Evolutionary conservation across 2,888 invertebrate species (phyloP), one percentile per base, ranked within the genome.

Genomic region (Drosophila atripex): DNA sequence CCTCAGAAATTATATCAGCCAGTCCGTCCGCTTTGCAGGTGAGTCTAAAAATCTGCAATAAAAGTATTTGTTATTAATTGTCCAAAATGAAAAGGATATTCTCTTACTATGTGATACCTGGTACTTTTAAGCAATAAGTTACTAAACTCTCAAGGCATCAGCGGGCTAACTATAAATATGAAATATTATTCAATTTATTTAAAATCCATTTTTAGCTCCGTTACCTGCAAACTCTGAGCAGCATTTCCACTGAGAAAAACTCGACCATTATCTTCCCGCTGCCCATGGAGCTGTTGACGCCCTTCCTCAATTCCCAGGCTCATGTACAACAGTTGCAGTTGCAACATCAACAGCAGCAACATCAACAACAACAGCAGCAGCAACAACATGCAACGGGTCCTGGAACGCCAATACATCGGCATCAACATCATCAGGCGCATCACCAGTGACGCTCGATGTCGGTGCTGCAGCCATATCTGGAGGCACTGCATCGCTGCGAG

Each of bases 231-330:
- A 98, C 98, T 0, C 92, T 98, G 60, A 97, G 94, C 92, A 95
- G 96, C 59, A 97, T 98, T 91, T 97, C 98, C 1, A 96, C 97
- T 0, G 98, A 98, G 92, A 98, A 97, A 92, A 98, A 98, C 91
- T 98, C 97, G 0, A 98, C 98, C 0, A 98, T 98, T 79, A 96
- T 98, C 70, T 98, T 98, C 89, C 98, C 98, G 1, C 92, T 98
- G 77, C 98, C 98, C 0, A 94, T 98, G 92, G 98, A 98, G 89
- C 91, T 96, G 63, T 88, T 96, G 18, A 85, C 91, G 4, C 91
- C 91, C 12, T 91, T 91, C 52, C 71, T 91, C 0, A 78, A 80
- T 52, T 71, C 80, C 68, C 60, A 75, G 49, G 1, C 46, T 58
- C 69, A 53, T 41, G 39, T 18, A 8, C 63, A 43, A 21, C 43